These are phyloP conservation scores for Dolichomitus sp. DNA, from an alignment of 2,888 invertebrate species.

Conservation along the genomic window DNA sequence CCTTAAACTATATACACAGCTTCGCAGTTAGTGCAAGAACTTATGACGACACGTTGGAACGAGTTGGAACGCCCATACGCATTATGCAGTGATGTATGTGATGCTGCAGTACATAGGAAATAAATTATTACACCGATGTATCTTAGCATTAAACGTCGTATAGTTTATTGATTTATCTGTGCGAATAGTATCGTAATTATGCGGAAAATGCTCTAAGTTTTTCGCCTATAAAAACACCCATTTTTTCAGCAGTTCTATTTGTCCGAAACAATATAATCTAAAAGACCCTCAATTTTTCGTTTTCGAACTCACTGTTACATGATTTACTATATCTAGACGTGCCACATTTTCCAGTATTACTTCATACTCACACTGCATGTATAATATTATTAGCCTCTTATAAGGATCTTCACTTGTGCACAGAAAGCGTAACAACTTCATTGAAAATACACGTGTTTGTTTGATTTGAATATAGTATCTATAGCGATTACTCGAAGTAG, in stretches of 20 bases:
- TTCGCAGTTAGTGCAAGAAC: not conserved
- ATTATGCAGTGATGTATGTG: constrained; percentile 7
- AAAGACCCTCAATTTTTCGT: too few relatives aligned
- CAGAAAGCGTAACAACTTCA: constrained; percentile 59
- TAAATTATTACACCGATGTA: constrained; percentile 37
- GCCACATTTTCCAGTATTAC: not conserved
- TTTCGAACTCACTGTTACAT: too few relatives aligned
- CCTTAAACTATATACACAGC: not conserved
- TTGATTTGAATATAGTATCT: constrained; percentile 49
- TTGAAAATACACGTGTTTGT: constrained; percentile 18
- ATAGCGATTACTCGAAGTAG: constrained; percentile 24
- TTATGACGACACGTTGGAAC: not conserved
- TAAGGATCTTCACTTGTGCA: constrained; percentile 32
- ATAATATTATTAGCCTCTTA: constrained; percentile 12
- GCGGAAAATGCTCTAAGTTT: not conserved
- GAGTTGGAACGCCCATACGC: not conserved
- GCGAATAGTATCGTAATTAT: not conserved
- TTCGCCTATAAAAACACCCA: not conserved
- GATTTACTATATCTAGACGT: not conserved
- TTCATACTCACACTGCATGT: constrained; percentile 39
- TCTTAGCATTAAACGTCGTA: constrained; percentile 28
- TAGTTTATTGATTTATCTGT: constrained; percentile 23
- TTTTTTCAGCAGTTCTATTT: not conserved
- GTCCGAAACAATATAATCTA: not conserved
- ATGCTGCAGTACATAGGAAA: constrained; percentile 28